A percentile compares a stretch with the other conserved stretches of the same genome.
phyloP scores from a whole-genome alignment of 2,113 vertebrate species.

The Halcyon malimbica region DNA sequence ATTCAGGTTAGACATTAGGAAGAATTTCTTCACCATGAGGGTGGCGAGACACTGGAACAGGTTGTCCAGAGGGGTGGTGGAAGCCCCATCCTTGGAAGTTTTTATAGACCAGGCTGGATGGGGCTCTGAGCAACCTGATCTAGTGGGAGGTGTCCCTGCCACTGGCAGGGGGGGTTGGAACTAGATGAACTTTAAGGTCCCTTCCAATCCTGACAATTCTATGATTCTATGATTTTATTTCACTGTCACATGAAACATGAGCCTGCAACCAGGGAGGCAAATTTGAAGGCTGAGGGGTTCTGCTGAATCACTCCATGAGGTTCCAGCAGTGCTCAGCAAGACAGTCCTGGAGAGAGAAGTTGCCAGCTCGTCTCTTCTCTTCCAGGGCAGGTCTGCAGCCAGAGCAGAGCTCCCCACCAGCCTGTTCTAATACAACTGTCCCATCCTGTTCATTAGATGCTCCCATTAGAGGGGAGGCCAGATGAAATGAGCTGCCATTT shows the following conservation, averaged over 20 bases:
- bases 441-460: not conserved
- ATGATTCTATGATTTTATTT: not conserved
- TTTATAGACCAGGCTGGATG: no score
- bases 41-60: no score
- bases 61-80: no score
- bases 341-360: not conserved
- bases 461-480: not conserved
- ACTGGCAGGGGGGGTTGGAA: no score
- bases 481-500: not conserved
- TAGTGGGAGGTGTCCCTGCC: no score
- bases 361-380: not conserved
- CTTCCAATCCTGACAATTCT: no score
- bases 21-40: no score
- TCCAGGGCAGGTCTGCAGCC: not conserved
- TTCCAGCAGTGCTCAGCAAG: not conserved
- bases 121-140: no score
- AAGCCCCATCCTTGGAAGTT: no score
- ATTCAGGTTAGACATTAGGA: no score
- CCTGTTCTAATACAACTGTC: not conserved
- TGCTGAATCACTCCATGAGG: constrained; percentile 19
- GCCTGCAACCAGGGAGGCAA: not conserved
- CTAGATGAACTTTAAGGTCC: no score
- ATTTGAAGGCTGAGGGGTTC: not conserved
- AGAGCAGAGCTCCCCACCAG: not conserved
- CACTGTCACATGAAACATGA: not conserved